These are phyloP conservation scores for Puntigrus tetrazona DNA, from an alignment of 2,113 vertebrate genomes.

Conservation along the genomic window DNA sequence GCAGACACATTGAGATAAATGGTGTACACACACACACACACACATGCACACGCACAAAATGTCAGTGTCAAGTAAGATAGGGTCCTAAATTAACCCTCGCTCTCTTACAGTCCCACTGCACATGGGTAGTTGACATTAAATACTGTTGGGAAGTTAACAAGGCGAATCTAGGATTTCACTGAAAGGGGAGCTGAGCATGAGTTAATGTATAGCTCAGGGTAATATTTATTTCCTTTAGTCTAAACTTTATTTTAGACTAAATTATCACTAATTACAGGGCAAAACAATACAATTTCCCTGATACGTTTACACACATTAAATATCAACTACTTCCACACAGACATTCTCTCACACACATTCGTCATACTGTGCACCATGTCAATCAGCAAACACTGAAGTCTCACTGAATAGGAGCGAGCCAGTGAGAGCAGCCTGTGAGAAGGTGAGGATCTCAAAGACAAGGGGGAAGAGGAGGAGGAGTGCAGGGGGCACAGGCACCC, in stretches of 20 bases:
- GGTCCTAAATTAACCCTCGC: not conserved
- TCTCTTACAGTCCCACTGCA: not conserved
- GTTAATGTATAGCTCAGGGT: not conserved
- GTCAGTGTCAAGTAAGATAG: not conserved
- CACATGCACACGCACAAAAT: conserved; percentile 22
- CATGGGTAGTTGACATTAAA: conserved; percentile 8
- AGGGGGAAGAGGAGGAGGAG: conserved; percentile 15
- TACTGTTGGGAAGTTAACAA: conserved; percentile 8
- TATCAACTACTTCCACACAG: not conserved
- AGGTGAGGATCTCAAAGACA: conserved; percentile 22
- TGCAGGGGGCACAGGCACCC: conserved; percentile 46
- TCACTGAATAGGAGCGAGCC: conserved; percentile 68
- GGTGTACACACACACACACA: conserved; percentile 11
- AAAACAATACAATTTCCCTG: not conserved
- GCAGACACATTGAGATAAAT: conserved; percentile 42
- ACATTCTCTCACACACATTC: conserved; percentile 5
- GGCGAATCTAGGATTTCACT: not conserved
- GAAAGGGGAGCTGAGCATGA: not conserved
- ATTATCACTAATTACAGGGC: not conserved
- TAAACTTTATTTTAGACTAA: too few species aligned
- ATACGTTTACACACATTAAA: not conserved
- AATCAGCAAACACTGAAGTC: conserved; percentile 72
- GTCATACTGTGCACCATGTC: conserved; percentile 63
- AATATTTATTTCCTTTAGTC: not conserved
- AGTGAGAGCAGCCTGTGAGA: conserved; percentile 14